phyloP scores from a whole-genome alignment of 2,113 vertebrate genomes.

The Suncus etruscus region DNA sequence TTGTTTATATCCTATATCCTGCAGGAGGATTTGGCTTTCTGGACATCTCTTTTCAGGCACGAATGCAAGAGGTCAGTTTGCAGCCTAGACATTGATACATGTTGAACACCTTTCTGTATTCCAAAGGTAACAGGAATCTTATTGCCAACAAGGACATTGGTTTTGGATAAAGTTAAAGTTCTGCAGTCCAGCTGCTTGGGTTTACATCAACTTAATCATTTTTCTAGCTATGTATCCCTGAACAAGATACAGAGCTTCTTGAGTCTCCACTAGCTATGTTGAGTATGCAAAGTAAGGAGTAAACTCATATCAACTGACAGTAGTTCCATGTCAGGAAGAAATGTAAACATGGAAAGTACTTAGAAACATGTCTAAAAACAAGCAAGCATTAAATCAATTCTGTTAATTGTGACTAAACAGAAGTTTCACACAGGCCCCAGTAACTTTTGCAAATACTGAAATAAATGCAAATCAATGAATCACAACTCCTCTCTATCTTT shows the following conservation, averaged over 20 bases:
- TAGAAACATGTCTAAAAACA: constrained; percentile 6
- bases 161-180: background rate
- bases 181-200: background rate
- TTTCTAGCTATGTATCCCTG: background rate
- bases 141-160: constrained; percentile 27
- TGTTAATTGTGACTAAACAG: background rate
- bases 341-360: background rate
- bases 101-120: background rate
- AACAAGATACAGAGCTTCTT: background rate
- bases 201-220: background rate
- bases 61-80: constrained; percentile 27
- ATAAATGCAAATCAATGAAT: constrained; percentile 30
- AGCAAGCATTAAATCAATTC: constrained; percentile 17
- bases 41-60: constrained; percentile 14
- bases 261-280: background rate
- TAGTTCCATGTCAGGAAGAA: background rate
- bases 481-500: background rate
- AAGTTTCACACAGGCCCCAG: constrained; percentile 5
- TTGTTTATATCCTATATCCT: background rate
- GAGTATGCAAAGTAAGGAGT: background rate
- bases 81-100: constrained; percentile 23
- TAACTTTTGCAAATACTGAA: constrained; percentile 58
- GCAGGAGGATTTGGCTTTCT: constrained; percentile 38
- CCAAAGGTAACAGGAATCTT: constrained; percentile 24
- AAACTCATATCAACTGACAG: background rate